A percentile compares a stretch with the other conserved stretches of the same genome.
Evolutionary conservation across 2,113 vertebrate species (phyloP).

Genomic region (Vidua chalybeata): DNA sequence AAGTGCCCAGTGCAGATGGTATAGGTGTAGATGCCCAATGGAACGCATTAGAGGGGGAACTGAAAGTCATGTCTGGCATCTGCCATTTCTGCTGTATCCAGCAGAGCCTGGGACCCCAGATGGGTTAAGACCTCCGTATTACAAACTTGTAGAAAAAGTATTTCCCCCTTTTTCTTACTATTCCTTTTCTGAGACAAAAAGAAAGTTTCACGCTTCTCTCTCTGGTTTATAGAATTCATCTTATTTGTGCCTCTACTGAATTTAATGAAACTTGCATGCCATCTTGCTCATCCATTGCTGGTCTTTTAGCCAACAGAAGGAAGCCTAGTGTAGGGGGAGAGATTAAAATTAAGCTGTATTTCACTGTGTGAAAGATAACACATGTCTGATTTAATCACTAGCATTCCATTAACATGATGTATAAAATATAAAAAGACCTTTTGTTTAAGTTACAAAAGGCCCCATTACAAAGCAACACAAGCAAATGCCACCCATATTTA

Average conservation of each 20-base stretch:
- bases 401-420: not conserved
- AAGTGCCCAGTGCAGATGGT: not conserved
- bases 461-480: not conserved
- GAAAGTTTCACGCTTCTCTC: rapidly evolving
- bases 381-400: not conserved
- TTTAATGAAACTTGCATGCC: not conserved
- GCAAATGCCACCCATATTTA: not conserved
- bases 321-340: not conserved
- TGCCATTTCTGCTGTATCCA: not conserved
- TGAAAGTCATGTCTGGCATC: not conserved
- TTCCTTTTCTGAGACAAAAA: not conserved
- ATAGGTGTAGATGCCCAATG: not conserved
- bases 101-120: not conserved
- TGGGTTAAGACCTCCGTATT: not conserved
- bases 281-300: not conserved
- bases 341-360: not conserved
- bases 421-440: not conserved
- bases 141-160: not conserved
- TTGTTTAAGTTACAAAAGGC: not conserved
- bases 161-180: not conserved
- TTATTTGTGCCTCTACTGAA: not conserved
- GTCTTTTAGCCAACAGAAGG: not conserved
- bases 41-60: not conserved
- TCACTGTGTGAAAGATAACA: not conserved
- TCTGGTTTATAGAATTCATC: not conserved